Base-by-base conservation (phyloP, 2,797 vertebrate species). In the Gadopsis marmoratus region DNA sequence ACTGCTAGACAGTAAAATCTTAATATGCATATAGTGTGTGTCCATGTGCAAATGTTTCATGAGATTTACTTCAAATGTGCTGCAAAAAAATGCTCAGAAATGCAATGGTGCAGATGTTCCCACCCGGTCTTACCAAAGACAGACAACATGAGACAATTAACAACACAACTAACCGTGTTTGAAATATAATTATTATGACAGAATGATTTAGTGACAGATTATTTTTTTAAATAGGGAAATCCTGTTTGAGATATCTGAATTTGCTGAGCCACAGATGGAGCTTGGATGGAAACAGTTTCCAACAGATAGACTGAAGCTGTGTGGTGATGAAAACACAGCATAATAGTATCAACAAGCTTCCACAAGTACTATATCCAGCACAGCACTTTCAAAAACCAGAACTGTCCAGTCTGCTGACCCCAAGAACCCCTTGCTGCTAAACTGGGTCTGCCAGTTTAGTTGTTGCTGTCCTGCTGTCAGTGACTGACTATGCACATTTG, bases 1-100 rank as follows among this genome's bases (percentile, higher is more conserved):
- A 75, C 64, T 54, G 21, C 19, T 1, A 43, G 61, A 60, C 3
- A 1, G 51, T 37, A 4, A 58, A 43, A 68, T 71, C 65, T 68
- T 39, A 75, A 74, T 74, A 54, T 79, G 61, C 23, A 43, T 14
- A 69, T 16, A 26, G 29, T 63, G 11, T 26, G 19, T 45, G n/a
- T 37, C 47, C 4, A 16, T 6, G 8, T 33, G 19, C 16, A 60
- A 60, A 23, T 51, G 37, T 33, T 50, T 74, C 0, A n/a, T 48
- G 51, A 66, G 39, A 66, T 67, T 16, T 35, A 17, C 13, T 31
- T 16, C 35, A 63, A 67, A 56, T n/a, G 55, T 50, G 21, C 23
- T 2, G 14, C 29, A 66, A 58, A 63, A 51, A 29, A 16, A 23
- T 4, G n/a, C n/a, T 7, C 4, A 11, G n/a, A 64, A 41, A 19